These are phyloP conservation scores for Heliothis peltigera DNA, from an alignment of 2,888 invertebrate species.

Conservation along the genomic window DNA sequence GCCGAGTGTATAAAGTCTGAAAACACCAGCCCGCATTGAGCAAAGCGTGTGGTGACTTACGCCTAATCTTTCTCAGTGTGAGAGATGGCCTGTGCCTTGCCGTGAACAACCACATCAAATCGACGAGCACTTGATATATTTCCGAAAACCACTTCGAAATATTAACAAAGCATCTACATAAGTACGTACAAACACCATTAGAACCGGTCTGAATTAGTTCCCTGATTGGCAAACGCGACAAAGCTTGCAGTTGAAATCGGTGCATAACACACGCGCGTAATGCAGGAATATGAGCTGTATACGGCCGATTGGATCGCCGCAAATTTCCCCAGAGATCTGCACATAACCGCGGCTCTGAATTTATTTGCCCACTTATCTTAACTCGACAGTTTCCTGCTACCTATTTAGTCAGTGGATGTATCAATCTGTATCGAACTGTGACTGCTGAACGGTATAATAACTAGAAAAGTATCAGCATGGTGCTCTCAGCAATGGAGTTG, in stretches of 20 bases:
- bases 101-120: too few relatives aligned
- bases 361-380: slow-evolving; percentile 54
- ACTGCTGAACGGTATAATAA: not conserved
- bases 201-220: slow-evolving; percentile 5
- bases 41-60: too few relatives aligned
- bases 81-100: too few relatives aligned
- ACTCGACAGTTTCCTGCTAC: slow-evolving; percentile 21
- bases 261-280: slow-evolving; percentile 47
- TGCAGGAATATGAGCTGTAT: slow-evolving; percentile 70
- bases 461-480: too few relatives aligned
- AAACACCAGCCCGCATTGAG: too few relatives aligned
- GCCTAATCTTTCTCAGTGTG: too few relatives aligned
- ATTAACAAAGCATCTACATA: not conserved
- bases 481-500: too few relatives aligned
- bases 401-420: not conserved
- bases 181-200: slow-evolving; percentile 4
- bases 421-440: not conserved
- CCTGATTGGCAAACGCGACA: slow-evolving; percentile 20
- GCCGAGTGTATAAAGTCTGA: too few relatives aligned
- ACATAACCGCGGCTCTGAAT: slow-evolving; percentile 59
- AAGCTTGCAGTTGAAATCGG: slow-evolving; percentile 27
- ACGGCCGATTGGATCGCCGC: slow-evolving; percentile 65
- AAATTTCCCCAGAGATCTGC: slow-evolving; percentile 71
- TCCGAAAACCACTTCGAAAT: not conserved
- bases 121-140: not conserved